Conservation (phyloP, 2,888 invertebrate genomes). For the Fragum whitleyi region DNA sequence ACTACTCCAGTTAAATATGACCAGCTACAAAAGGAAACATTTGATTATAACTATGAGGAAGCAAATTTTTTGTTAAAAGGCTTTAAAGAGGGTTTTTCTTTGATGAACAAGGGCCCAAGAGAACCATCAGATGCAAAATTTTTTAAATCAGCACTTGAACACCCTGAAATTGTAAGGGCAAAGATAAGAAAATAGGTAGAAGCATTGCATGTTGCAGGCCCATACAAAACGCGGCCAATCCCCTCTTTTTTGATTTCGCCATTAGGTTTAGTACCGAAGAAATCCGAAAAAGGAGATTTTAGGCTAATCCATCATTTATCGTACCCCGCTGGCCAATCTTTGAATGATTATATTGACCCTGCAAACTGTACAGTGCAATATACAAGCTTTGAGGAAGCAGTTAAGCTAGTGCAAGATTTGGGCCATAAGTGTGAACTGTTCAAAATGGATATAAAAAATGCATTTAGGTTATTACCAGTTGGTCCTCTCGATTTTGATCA, state of each 20-base stretch:
- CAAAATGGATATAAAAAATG: conserved; percentile 33
- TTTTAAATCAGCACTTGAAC: conserved; percentile 38
- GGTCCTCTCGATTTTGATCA: conserved; percentile 26
- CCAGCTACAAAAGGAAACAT: not conserved
- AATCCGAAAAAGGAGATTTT: conserved; percentile 25
- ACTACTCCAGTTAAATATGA: not conserved
- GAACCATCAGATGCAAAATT: conserved; percentile 31
- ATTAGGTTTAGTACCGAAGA: conserved; percentile 43
- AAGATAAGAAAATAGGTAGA: conserved; percentile 37
- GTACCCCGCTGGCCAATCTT: conserved; percentile 27
- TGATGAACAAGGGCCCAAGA: conserved; percentile 38
- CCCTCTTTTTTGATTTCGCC: conserved; percentile 31
- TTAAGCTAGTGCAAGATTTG: conserved; percentile 2
- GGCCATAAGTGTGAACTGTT: not conserved
- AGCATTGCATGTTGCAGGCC: conserved; percentile 32
- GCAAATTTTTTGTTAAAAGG: conserved; percentile 7
- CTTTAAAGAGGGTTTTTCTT: conserved; percentile 46
- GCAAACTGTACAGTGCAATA: conserved; percentile 16
- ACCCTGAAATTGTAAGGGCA: conserved; percentile 10
- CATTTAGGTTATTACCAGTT: conserved; percentile 38
- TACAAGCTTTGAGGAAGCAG: conserved; percentile 22
- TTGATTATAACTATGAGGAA: too few relatives aligned
- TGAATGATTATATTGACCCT: conserved; percentile 52
- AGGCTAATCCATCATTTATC: conserved; percentile 52
- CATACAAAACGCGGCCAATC: conserved; percentile 24